Percentiles rank a stretch among this genome's conserved stretches.
Evolutionary conservation across 2,113 vertebrate genomes (phyloP).

Genomic region (Ranitomeya variabilis): DNA sequence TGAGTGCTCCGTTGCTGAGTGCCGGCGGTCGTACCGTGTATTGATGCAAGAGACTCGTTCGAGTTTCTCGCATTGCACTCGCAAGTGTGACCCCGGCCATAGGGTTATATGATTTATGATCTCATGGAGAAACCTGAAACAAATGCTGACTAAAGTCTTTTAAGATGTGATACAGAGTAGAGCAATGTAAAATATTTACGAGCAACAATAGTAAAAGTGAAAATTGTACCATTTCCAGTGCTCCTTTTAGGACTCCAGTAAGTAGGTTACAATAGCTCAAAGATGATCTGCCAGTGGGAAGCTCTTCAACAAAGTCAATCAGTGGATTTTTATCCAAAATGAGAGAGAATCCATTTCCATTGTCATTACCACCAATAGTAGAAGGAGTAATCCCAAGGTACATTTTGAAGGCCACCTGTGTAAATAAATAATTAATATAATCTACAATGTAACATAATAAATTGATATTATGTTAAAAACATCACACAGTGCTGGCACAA

Average conservation of each 20-base stretch:
- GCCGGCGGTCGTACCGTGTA: too few relatives aligned
- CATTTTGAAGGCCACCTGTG: slow-evolving; percentile 81
- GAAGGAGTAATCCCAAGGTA: slow-evolving; percentile 77
- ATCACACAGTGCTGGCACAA: too few relatives aligned
- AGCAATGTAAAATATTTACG: too few relatives aligned
- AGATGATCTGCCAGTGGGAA: slow-evolving; percentile 71
- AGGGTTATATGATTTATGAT: too few relatives aligned
- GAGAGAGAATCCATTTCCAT: slow-evolving; percentile 76
- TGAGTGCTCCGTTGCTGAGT: too few relatives aligned
- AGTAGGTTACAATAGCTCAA: slow-evolving; percentile 77
- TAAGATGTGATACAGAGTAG: too few relatives aligned
- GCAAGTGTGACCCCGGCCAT: too few relatives aligned
- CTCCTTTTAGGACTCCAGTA: slow-evolving; percentile 78
- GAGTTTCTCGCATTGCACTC: too few relatives aligned
- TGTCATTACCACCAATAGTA: slow-evolving; percentile 69
- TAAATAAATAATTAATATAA: slow-evolving; percentile 14
- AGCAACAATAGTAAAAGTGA: neutral
- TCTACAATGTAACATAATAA: neutral
- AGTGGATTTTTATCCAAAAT: slow-evolving; percentile 79
- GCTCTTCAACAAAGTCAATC: slow-evolving; percentile 76
- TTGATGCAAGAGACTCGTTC: too few relatives aligned
- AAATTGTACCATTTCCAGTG: slow-evolving; percentile 78
- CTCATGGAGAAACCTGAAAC: too few relatives aligned
- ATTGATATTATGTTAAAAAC: too few relatives aligned
- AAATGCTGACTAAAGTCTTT: too few relatives aligned